Evolutionary conservation across 2,113 vertebrate genomes (phyloP), one percentile per base, ranked within the genome.

Genomic region (Ascaphus truei): DNA sequence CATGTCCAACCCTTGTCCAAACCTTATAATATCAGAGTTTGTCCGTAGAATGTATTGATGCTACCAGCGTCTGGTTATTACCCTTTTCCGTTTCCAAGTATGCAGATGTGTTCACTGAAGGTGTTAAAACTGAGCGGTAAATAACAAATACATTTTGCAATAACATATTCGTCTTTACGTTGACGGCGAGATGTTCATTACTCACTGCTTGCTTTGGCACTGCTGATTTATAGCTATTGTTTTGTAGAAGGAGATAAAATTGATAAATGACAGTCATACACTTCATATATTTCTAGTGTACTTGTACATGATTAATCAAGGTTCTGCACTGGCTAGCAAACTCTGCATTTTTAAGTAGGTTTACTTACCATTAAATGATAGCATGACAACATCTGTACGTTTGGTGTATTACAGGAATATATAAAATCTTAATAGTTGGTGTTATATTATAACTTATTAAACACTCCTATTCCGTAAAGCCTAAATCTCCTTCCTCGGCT

Each of bases 191-290:
- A 60, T n/a, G 45, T 51, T 37, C 47, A 61, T 71, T 71, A 51
- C 15, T 71, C 47, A 61, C 11, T 52, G 7, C 13, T 13, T 36
- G 18, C 47, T n/a, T 33, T 27, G 33, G 22, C 34, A 43, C 26
- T 23, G 37, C 15, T 71, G 56, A 71, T 71, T 61, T 41, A 71
- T 71, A 26, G 33, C 56, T 59, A 71, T 61, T 41, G 57, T 52
- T 71, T 60, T 48, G 45, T 41, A 39, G 61, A 71, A 61, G 59
- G 57, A 71, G 57, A 71, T 71, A 71, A 61, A 52, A 31, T 26
- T 61, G 57, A 71, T 48, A 60, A 52, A 61, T 61, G 67, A 59
- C 57, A 52, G 43, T 27, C 39, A 59, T 33, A 50, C 53, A 61
- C 22, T 71, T 61, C 57, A 61, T 9, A 39, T 61, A 71, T 59